Evolutionary conservation across 23 tunicate genomes (phyloP).

Genomic region (Diplosoma virens): DNA sequence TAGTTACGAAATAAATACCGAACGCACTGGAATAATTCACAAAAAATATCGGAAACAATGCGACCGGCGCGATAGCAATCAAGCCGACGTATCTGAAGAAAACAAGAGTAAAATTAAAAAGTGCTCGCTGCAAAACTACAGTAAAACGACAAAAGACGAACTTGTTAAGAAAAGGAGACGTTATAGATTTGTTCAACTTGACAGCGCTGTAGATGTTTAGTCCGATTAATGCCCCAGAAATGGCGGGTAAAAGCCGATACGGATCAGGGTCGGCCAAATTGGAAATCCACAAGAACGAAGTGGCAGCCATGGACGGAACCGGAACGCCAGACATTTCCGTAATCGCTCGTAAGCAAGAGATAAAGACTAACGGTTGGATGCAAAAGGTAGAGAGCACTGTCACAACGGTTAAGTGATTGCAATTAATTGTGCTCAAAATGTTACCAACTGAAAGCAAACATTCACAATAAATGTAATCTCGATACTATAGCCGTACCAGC

Average conservation of each 20-base stretch:
- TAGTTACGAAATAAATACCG: constrained; percentile 40
- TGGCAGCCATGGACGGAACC: constrained; percentile 64
- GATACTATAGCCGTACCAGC: no score
- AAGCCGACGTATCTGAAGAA: background rate
- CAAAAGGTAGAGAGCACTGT: no score
- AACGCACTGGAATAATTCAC: constrained; percentile 45
- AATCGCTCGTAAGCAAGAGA: constrained; percentile 64
- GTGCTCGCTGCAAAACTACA: no score
- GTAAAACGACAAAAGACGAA: no score
- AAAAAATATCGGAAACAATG: constrained; percentile 47
- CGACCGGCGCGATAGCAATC: background rate
- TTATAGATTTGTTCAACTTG: background rate
- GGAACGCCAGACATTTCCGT: constrained; percentile 61
- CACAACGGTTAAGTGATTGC: no score
- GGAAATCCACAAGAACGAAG: constrained; percentile 54
- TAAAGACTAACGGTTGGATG: constrained; percentile 56
- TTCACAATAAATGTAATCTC: no score
- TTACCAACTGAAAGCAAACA: no score
- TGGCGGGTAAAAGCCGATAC: constrained; percentile 41
- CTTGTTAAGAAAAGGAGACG: no score
- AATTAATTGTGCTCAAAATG: no score
- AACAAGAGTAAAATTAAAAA: no score
- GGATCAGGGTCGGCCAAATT: constrained; percentile 63
- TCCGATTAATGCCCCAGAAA: constrained; percentile 54
- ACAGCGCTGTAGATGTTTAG: background rate